Evolutionary conservation across 2,888 invertebrate species (phyloP).

Genomic region (Nesidiocoris tenuis): DNA sequence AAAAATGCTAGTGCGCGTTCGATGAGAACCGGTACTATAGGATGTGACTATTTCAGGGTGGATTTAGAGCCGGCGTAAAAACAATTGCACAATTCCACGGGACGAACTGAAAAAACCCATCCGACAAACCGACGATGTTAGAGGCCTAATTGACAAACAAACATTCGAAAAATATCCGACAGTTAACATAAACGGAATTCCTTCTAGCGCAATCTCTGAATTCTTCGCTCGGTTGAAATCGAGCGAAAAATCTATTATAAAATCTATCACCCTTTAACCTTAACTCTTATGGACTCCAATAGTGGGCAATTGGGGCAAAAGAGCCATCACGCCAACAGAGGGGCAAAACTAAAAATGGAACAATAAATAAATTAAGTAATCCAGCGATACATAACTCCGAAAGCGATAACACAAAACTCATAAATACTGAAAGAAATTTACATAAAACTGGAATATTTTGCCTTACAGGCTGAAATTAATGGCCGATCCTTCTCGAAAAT

Average conservation of each 20-base stretch:
- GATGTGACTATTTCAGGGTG: no score
- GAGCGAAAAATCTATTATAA: not conserved
- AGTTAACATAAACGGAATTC: no score
- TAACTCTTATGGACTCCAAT: conserved; percentile 24
- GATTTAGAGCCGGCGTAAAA: not conserved
- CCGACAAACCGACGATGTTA: not conserved
- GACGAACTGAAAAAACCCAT: not conserved
- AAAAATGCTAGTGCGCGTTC: conserved; percentile 6
- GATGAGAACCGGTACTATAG: not conserved
- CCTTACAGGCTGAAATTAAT: not conserved
- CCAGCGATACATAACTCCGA: not conserved
- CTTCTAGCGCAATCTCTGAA: no score
- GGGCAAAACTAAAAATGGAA: not conserved
- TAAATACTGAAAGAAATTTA: no score
- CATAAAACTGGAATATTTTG: not conserved
- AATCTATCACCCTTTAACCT: not conserved
- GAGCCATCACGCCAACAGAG: conserved; percentile 30
- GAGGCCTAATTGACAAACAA: no score
- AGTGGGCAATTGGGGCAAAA: conserved; percentile 18
- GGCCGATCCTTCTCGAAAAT: not conserved
- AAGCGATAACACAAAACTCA: not conserved
- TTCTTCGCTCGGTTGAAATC: not conserved
- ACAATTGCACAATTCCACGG: not conserved
- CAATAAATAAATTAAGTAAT: not conserved
- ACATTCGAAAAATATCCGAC: not conserved